phyloP scores from a whole-genome alignment of 2,113 vertebrate species.

The Elanoides forficatus region DNA sequence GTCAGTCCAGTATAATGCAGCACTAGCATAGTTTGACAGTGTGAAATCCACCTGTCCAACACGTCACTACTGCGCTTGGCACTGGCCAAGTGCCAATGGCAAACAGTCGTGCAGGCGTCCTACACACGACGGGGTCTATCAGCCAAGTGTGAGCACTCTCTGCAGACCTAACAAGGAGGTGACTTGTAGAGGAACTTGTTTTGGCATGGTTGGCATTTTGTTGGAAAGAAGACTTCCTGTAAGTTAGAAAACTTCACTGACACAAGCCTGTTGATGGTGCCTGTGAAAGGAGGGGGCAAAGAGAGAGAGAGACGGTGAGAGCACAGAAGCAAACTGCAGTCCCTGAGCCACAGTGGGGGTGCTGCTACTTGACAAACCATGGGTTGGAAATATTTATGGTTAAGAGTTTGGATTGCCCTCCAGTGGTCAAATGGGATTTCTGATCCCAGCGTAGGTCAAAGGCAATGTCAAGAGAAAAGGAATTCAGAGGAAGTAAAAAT shows the following conservation, averaged over 20 bases:
- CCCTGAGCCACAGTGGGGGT: background rate
- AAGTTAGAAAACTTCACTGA: background rate
- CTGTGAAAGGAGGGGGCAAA: background rate
- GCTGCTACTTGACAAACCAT: background rate
- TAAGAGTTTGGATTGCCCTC: conserved; percentile 7
- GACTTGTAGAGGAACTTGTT: background rate
- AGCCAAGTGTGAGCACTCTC: background rate
- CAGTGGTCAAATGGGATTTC: conserved; percentile 1
- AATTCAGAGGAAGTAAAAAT: background rate
- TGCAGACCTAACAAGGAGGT: fast-evolving
- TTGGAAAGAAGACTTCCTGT: background rate
- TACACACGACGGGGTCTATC: fast-evolving
- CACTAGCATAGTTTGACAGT: background rate
- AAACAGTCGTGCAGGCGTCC: background rate
- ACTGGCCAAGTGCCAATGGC: background rate
- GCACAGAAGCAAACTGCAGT: background rate
- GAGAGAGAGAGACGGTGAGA: background rate
- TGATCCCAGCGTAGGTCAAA: background rate
- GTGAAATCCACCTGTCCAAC: background rate
- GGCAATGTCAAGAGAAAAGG: background rate
- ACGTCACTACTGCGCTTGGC: background rate
- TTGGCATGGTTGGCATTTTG: background rate
- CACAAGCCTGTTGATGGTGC: background rate
- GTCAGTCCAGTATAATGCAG: background rate
- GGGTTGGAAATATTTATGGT: background rate